phyloP scores from a whole-genome alignment of 2,888 invertebrate species.

The Drosophila anceps region DNA sequence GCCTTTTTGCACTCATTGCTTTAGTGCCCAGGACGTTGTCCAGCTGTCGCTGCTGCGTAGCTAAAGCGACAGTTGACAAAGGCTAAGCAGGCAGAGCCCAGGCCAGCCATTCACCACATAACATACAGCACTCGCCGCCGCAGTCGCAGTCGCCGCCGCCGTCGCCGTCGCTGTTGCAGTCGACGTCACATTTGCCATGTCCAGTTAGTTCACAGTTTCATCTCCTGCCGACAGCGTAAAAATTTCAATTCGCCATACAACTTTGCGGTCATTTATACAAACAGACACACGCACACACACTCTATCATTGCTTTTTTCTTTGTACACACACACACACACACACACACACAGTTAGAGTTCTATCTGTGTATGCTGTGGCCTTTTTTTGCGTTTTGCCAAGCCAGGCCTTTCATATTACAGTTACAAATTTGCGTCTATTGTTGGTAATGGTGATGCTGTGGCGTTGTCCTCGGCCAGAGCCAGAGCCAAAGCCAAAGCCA shows the following conservation, averaged over 20 bases:
- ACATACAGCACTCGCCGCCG: not conserved
- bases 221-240: constrained; percentile 67
- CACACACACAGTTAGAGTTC: constrained; percentile 1
- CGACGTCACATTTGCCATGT: constrained; percentile 18
- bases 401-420: constrained; percentile 73
- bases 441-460: constrained; percentile 53
- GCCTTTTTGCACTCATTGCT: constrained; percentile 17
- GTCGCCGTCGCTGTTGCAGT: constrained; percentile 19
- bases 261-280: constrained; percentile 73
- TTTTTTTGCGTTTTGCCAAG: constrained; percentile 30
- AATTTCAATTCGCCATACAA: constrained; percentile 77
- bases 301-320: not conserved
- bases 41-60: constrained; percentile 65
- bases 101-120: not conserved
- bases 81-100: constrained; percentile 73
- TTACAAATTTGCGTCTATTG: constrained; percentile 79
- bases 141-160: constrained; percentile 24
- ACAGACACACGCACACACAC: constrained; percentile 26
- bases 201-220: constrained; percentile 59
- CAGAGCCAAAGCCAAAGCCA: not conserved
- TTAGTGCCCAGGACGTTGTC: constrained; percentile 34
- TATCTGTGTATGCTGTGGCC: constrained; percentile 16
- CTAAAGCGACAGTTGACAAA: constrained; percentile 77
- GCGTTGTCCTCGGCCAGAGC: constrained; percentile 42
- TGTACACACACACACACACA: not conserved